Base-by-base conservation (phyloP, 2,797 vertebrate species). In the Aldrovandia affinis region DNA sequence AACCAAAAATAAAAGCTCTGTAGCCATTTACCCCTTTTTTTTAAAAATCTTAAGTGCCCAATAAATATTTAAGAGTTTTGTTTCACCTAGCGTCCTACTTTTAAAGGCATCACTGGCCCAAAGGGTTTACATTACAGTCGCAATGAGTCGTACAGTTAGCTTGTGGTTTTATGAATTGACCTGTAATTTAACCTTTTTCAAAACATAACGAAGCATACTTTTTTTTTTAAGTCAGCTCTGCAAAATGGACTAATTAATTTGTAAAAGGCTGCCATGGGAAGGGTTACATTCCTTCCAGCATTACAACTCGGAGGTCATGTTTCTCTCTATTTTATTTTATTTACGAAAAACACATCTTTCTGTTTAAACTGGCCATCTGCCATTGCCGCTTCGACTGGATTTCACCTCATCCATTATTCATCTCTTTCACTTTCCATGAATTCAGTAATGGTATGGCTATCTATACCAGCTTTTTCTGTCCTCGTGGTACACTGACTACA, bases 371-470 rank as follows among this genome's bases (percentile, higher is more conserved):
- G 73, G 73, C 73, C 39, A 47, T 6, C 10, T 77, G 73, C 73
- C 73, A 44, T 4, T 25, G 39, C n/a, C 73, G 20, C 22, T 47
- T n/a, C 42, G 25, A n/a, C 73, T 47, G 73, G 42, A 77, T 42
- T 77, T 7, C 18, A 42, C 68, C 47, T 42, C n/a, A 77, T 47
- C 42, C 73, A 77, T 77, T 77, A 47, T 77, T 44, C 73, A 77
- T 44, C 18, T 73, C 68, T 7, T 20, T 73, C 33, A 39, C 25
- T 77, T 77, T 77, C 73, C 20, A 44, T 77, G 73, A 77, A 47
- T 77, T 77, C 73, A 44, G 47, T 77, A n/a, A 77, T n/a, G 25
- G n/a, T 28, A 75, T 75, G 73, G 42, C 73, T n/a, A 77, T 77
- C 73, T 1, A 47, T 47, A n/a, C 39, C 0, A 22, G 73, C 42